These are phyloP conservation scores for Nycticebus coucang DNA, from an alignment of 2,113 vertebrate species.

Conservation along the genomic window DNA sequence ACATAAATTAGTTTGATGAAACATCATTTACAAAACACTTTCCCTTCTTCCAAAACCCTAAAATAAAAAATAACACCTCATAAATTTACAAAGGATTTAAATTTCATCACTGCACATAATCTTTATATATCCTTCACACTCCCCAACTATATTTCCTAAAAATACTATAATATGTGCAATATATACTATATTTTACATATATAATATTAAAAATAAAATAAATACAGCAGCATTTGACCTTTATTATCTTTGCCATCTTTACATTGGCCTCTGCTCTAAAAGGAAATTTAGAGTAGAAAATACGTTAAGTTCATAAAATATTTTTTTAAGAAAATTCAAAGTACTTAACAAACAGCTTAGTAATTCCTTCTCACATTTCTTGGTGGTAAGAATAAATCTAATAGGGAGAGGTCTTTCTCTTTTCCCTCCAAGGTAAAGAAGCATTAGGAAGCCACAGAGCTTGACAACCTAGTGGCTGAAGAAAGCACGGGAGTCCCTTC, in stretches of 20 bases:
- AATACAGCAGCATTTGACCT: neutral
- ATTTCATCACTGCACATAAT: neutral
- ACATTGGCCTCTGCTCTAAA: neutral
- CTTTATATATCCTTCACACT: neutral
- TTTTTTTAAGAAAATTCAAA: conserved; percentile 41
- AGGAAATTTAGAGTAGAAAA: conserved; percentile 34
- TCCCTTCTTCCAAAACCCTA: conserved; percentile 22
- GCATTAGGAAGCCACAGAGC: neutral
- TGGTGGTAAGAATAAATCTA: neutral
- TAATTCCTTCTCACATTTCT: neutral
- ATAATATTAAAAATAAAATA: neutral
- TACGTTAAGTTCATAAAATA: neutral
- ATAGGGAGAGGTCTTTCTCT: neutral
- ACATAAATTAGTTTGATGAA: conserved; percentile 6
- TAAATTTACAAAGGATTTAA: neutral
- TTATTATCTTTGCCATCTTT: neutral
- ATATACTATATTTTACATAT: neutral
- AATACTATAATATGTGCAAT: neutral
- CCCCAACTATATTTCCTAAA: neutral
- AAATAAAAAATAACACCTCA: conserved; percentile 4
- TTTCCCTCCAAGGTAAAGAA: neutral
- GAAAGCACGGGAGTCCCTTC: neutral
- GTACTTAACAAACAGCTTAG: neutral
- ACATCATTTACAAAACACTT: conserved; percentile 29
- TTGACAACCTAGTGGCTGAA: neutral